phyloP scores from a whole-genome alignment of 1,140 invertebrate genomes.

The Drosophila baimaii region DNA sequence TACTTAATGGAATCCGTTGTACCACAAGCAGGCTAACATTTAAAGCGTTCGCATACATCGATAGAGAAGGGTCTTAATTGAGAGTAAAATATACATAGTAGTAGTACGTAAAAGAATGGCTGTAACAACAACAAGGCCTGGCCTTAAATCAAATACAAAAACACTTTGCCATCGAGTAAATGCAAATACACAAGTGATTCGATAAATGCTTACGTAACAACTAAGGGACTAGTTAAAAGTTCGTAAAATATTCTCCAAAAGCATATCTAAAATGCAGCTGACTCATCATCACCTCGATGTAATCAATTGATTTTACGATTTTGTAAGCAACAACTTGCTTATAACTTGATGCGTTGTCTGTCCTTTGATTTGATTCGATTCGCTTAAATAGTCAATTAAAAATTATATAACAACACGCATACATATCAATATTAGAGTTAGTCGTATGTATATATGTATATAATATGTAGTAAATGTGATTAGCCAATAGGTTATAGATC shows the following conservation, averaged over 20 bases:
- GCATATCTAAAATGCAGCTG: constrained; percentile 33
- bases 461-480: constrained; percentile 64
- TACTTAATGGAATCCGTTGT: constrained; percentile 76
- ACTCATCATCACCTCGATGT: constrained; percentile 28
- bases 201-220: constrained; percentile 49
- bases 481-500: constrained; percentile 70
- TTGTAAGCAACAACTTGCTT: constrained; percentile 73
- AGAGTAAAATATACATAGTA: constrained; percentile 11
- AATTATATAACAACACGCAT: constrained; percentile 79
- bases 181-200: constrained; percentile 16
- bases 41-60: constrained; percentile 74
- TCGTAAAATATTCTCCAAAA: constrained; percentile 41
- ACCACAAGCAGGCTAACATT: constrained; percentile 82
- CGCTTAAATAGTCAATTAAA: constrained; percentile 63
- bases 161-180: constrained; percentile 47
- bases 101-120: constrained; percentile 16
- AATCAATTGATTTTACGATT: constrained; percentile 50
- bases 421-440: constrained; percentile 55
- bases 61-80: constrained; percentile 44
- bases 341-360: constrained; percentile 77
- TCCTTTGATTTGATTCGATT: constrained; percentile 74
- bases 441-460: constrained; percentile 55
- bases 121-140: constrained; percentile 70
- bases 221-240: constrained; percentile 69
- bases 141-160: constrained; percentile 60